Conservation (phyloP, 1,140 invertebrate species). For the Lasaia peninsularis region DNA sequence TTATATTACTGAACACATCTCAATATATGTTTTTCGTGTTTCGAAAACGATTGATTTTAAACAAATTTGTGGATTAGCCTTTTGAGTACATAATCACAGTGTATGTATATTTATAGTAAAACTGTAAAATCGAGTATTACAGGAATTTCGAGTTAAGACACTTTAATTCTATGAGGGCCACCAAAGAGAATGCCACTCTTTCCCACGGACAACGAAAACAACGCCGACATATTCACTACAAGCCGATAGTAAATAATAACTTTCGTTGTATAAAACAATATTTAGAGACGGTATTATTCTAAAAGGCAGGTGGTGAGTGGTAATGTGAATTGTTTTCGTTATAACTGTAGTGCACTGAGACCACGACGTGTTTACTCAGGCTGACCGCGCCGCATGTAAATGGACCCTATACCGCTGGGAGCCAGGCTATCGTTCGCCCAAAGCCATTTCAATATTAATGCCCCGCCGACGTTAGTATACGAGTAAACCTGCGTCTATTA, state of each 20-base stretch:
- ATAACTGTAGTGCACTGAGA: conserved; percentile 19
- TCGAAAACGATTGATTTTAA: no score
- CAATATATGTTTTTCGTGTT: no score
- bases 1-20: no score
- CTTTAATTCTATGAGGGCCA: no score
- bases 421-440: conserved; percentile 45
- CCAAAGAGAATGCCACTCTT: no score
- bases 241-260: neutral
- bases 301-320: neutral
- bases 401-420: conserved; percentile 53
- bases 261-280: neutral
- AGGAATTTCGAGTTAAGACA: no score
- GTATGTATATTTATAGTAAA: no score
- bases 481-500: conserved; percentile 52
- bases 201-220: no score
- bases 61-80: no score
- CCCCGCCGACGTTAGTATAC: conserved; percentile 43
- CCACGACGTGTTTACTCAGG: conserved; percentile 28
- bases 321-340: neutral
- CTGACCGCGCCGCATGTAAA: conserved; percentile 47
- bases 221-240: no score
- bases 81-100: no score
- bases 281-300: neutral
- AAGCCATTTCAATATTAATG: conserved; percentile 72
- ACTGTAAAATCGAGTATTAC: no score